Conservation (phyloP, 1,140 invertebrate genomes). For the Drosophila trapezifrons region DNA sequence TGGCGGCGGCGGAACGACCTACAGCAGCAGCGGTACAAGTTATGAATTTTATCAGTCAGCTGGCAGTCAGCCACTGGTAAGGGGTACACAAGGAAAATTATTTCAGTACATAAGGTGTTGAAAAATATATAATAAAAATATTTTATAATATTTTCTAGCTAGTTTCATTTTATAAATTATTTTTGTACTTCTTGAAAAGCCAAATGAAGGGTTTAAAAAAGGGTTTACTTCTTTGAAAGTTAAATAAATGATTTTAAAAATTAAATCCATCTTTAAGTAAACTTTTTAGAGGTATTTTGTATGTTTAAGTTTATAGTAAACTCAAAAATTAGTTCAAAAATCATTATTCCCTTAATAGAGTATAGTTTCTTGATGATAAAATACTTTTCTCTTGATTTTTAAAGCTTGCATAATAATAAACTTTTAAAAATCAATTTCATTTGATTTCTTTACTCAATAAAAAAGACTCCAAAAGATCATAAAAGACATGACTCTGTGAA, state of each 20-base stretch:
- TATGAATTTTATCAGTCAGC: conserved; percentile 67
- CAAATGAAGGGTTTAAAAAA: too few species aligned
- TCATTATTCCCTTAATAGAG: background rate
- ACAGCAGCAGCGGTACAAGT: conserved; percentile 63
- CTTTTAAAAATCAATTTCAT: background rate
- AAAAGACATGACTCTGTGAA: background rate
- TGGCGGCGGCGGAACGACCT: conserved; percentile 74
- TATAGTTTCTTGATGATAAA: background rate
- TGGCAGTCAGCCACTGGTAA: conserved; percentile 38
- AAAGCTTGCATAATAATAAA: background rate
- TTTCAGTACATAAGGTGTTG: background rate
- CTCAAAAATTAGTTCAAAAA: background rate
- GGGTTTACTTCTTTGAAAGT: too few species aligned
- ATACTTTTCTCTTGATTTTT: too few species aligned
- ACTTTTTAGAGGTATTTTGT: background rate
- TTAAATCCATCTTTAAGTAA: background rate
- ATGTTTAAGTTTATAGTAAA: background rate
- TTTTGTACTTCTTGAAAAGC: too few species aligned
- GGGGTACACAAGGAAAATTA: conserved; percentile 1
- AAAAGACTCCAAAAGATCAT: conserved; percentile 12
- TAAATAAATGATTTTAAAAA: background rate
- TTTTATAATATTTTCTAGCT: background rate
- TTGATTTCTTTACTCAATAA: background rate
- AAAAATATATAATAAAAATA: background rate
- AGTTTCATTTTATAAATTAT: background rate